Evolutionary conservation across 2,113 vertebrate species (phyloP), one percentile per base, ranked within the genome.

Genomic region (Gymnocephalus cernua): DNA sequence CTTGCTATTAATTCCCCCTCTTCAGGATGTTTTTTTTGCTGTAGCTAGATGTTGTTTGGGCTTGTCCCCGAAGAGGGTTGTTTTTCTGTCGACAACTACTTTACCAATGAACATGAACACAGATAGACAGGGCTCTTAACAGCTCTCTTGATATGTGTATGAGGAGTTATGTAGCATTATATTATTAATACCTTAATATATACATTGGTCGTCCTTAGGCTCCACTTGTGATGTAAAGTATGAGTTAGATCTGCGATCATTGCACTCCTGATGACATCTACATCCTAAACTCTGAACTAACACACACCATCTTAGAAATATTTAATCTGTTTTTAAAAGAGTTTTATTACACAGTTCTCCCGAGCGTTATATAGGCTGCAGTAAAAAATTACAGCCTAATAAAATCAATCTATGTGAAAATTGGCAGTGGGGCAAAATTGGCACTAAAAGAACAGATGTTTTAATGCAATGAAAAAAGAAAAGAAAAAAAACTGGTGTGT

Each of bases 331-430:
- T 68, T 66, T 45, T 51, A 70, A 64, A 75, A 70, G 19, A 12
- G 58, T 29, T 80, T 74, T 83, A 83, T 74, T 5, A 16, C 25
- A 44, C 56, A 50, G 18, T n/a, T 80, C 29, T 78, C 23, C 69
- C 0, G 11, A 59, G 44, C 5, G 41, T 66, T 85, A 61, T 67
- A 45, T 50, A 41, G 50, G 65, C 69, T 41, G 71, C 71, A 70
- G 48, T 82, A 14, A 74, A 71, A 41, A 70, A 76, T 59, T 72
- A 84, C 63, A 19, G 71, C 65, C 12, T 23, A 70, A 72, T 84
- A 70, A 86, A 81, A 80, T 84, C 47, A 69, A 76, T 83, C 47
- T 77, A 64, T 80, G 35, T 72, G 65, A 79, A 65, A 67, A 64
- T 59, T 66, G 64, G 15, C 35, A 51, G 68, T 8, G 16, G 38